phyloP scores from a whole-genome alignment of 1,140 invertebrate species.

The Drosophila micromelanica region DNA sequence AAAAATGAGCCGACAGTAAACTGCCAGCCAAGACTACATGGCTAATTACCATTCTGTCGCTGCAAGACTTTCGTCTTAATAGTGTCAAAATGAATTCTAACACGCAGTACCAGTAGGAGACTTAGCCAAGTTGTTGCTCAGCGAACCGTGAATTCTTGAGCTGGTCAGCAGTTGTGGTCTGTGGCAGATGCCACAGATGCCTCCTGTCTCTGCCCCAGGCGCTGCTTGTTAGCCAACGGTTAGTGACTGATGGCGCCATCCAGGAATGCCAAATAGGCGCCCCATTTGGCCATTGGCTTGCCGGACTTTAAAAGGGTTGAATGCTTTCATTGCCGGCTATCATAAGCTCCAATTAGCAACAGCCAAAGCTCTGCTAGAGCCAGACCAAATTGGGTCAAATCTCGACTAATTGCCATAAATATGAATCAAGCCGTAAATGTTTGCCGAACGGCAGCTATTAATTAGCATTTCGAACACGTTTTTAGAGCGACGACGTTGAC shows the following conservation, averaged over 20 bases:
- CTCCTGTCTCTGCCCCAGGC: background rate
- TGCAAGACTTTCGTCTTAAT: constrained; percentile 55
- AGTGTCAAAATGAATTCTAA: constrained; percentile 79
- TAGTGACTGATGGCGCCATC: constrained; percentile 14
- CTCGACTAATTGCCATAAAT: constrained; percentile 69
- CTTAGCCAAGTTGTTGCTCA: constrained; percentile 12
- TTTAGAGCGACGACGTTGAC: constrained; percentile 45
- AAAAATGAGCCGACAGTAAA: constrained; percentile 16
- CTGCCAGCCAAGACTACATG: constrained; percentile 27
- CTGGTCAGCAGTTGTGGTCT: constrained; percentile 12
- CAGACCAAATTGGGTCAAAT: constrained; percentile 62
- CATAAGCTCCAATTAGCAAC: background rate
- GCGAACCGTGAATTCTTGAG: constrained; percentile 27
- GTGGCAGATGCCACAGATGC: constrained; percentile 1
- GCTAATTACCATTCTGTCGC: constrained; percentile 72
- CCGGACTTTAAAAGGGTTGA: background rate
- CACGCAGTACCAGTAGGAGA: constrained; percentile 49
- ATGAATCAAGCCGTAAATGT: constrained; percentile 66
- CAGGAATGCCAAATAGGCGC: constrained; percentile 4
- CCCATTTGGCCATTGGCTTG: constrained; percentile 3
- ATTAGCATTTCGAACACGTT: constrained; percentile 80
- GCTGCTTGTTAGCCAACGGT: background rate
- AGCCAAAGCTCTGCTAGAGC: background rate
- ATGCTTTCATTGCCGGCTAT: constrained; percentile 1
- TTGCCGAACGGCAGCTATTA: constrained; percentile 47